Evolutionary conservation across 2,113 vertebrate genomes (phyloP), one percentile per base, ranked within the genome.

Genomic region (Ptychochromis oligacanthus): DNA sequence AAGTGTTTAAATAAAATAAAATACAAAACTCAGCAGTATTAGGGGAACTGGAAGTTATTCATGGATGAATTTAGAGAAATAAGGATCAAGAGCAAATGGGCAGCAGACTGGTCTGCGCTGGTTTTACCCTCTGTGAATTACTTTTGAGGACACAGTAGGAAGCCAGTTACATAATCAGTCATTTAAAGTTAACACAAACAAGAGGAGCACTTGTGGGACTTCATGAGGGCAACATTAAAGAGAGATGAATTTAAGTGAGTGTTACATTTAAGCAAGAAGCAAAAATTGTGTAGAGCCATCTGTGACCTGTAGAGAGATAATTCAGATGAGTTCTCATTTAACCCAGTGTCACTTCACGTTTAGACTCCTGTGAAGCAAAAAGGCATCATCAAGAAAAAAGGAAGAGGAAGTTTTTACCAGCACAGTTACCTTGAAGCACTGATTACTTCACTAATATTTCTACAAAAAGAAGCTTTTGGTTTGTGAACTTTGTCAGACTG

Each of bases 241-340:
- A 49, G 14, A 57, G 24, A 9, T 70, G 11, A 56, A 76, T 76
- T 57, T 54, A 36, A 87, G 67, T 70, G 67, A 56, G 22, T 14
- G 49, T n/a, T 79, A 55, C 80, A 77, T 74, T 74, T 26, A 24
- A 18, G 56, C 70, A 84, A 85, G 86, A 83, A 79, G 65, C 59
- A 81, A 60, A 84, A 31, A 79, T 15, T 64, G 81, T 80, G 87
- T 83, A 46, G 82, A 78, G 60, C 9, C 49, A 28, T 80, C 40
- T 76, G 56, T 55, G 43, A 75, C 12, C 18, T 38, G 34, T 24
- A 26, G 10, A 22, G 46, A 13, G 3, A 46, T 28, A 1, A 4
- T 24, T 54, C 57, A 49, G 26, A 80, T 40, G 59, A 43, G 28
- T 65, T 46, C 43, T 57, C 55, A n/a, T 59, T 74, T 59, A 46